Evolutionary conservation across 2,888 invertebrate genomes (phyloP).

Genomic region (Polymixis flavicincta): DNA sequence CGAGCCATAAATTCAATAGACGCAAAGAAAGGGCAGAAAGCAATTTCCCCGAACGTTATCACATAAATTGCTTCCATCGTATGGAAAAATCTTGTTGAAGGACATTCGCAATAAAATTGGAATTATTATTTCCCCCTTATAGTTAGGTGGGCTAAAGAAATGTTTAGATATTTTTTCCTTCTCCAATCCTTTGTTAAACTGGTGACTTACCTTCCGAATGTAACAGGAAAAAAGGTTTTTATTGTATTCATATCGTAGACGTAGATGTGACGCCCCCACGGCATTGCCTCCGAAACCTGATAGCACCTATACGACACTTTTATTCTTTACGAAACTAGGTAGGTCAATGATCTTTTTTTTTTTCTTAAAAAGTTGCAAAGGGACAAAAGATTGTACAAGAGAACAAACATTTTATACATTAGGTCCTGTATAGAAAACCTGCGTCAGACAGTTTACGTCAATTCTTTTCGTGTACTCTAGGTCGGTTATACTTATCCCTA

Average conservation of each 20-base stretch:
- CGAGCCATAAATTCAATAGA: constrained; percentile 86
- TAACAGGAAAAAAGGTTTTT: constrained; percentile 59
- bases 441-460: not conserved
- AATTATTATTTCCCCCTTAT: constrained; percentile 75
- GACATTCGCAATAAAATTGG: constrained; percentile 81
- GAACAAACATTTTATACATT: constrained; percentile 14
- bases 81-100: constrained; percentile 87
- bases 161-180: constrained; percentile 62
- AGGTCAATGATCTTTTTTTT: constrained; percentile 42
- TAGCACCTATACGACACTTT: constrained; percentile 39
- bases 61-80: constrained; percentile 88
- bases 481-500: not conserved
- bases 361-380: constrained; percentile 13
- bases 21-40: constrained; percentile 84
- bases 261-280: constrained; percentile 51
- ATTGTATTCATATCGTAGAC: constrained; percentile 62
- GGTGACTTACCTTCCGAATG: constrained; percentile 53
- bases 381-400: constrained; percentile 27
- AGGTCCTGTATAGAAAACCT: not conserved
- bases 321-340: constrained; percentile 50
- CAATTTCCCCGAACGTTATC: constrained; percentile 87
- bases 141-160: constrained; percentile 65
- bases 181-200: constrained; percentile 51
- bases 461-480: not conserved
- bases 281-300: constrained; percentile 58